Evolutionary conservation across 2,113 vertebrate genomes (phyloP).

Genomic region (Patagioenas fasciata): DNA sequence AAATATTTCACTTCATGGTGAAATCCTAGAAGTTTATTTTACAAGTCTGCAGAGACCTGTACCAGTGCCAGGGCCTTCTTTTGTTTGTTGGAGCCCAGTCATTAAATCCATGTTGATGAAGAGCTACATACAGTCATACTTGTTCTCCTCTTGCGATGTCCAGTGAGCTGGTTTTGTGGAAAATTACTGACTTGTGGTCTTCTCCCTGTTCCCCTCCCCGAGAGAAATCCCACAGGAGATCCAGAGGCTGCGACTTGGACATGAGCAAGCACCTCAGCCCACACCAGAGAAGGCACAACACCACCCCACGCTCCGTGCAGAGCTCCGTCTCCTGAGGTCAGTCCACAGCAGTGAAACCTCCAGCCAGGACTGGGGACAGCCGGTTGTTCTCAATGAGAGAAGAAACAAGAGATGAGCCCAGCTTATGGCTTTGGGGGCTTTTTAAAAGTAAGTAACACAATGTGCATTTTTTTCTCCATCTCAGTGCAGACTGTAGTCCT

Average conservation of each 20-base stretch:
- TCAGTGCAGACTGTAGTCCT: background rate
- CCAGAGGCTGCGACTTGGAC: constrained; percentile 92
- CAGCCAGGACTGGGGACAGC: accelerated
- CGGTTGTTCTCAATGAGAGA: background rate
- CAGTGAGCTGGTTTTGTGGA: background rate
- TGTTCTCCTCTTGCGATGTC: background rate
- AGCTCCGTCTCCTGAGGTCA: constrained; percentile 94
- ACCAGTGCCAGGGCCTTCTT: background rate
- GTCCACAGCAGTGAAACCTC: background rate
- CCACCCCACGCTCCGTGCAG: constrained; percentile 94
- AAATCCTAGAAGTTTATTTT: background rate
- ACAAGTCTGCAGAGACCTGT: background rate
- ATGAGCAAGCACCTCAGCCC: constrained; percentile 94
- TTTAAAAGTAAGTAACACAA: background rate
- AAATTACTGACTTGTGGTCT: background rate
- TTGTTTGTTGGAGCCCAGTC: background rate
- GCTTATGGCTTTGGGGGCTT: background rate
- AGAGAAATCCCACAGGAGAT: constrained; percentile 99
- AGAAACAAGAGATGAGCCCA: background rate
- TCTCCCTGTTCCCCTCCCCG: constrained; percentile 44
- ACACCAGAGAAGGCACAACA: constrained; percentile 92
- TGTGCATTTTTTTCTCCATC: background rate
- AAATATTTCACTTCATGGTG: background rate
- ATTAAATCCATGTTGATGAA: background rate
- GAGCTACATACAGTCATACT: background rate